Base-by-base conservation (phyloP, 2,113 vertebrate species). In the Notothenia rossii region DNA sequence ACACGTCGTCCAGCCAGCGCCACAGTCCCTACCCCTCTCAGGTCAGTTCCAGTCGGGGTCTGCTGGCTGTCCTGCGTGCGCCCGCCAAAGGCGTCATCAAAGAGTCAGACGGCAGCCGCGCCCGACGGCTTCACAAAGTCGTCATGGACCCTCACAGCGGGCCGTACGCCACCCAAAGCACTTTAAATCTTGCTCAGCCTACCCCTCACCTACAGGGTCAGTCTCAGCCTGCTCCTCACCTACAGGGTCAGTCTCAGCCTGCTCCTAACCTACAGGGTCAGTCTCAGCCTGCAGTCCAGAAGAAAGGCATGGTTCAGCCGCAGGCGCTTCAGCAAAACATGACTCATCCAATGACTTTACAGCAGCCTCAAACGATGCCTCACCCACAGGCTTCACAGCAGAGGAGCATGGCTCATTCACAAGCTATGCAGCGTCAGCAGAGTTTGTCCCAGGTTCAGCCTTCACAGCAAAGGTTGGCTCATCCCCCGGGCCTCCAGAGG, bases 11-110 rank as follows among this genome's bases (percentile, higher is more conserved):
- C 59, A 95, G 95, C 89, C 97, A 98, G 93, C 96, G 97, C 90
- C 98, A 98, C 95, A 99, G 96, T 91, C 97, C 98, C 20, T 98
- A 98, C 93, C 97, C 97, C 0, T 95, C 97, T 93, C 98, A 98
- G 96, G 96, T 97, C 88, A 93, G 96, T 88, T 91, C 96, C 20
- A 97, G 97, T 86, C 94, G 96, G 3, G 98, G 98, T 91, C 97
- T 99, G 59, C 96, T 99, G 88, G 98, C 98, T 58, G 97, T 99
- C 87, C 97, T 99, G 82, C 97, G 96, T 70, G 94, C 95, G 46
- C 96, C 98, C 75, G 92, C 93, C 58, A 99, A 98, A 95, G 96
- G 96, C 63, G 85, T 97, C 67, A 48, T 98, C 94, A 99, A 98
- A 91, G 96, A 97, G 92, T 96, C 96, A 63, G 95, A 97, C 95